phyloP scores from a whole-genome alignment of 2,113 vertebrate genomes.

The Todiramphus saurophagus region DNA sequence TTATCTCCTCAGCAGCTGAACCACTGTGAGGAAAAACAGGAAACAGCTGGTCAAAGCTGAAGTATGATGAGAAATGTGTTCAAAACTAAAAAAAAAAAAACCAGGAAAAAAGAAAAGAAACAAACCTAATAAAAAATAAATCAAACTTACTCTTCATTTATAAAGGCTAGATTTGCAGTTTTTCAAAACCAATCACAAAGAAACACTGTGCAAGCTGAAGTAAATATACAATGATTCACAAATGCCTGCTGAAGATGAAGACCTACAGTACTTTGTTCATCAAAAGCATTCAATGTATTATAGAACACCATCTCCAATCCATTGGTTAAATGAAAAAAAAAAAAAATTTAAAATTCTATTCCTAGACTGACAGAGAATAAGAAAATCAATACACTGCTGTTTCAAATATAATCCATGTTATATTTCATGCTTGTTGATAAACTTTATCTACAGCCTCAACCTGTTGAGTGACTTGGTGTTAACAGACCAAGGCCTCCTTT shows the following conservation, averaged over 20 bases:
- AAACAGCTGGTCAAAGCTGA: conserved; percentile 58
- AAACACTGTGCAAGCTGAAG: not conserved
- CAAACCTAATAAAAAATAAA: not conserved
- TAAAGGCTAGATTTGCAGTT: not conserved
- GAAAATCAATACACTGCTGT: not conserved
- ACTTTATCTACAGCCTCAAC: not conserved
- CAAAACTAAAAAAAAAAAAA: not conserved
- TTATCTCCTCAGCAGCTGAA: conserved; percentile 15
- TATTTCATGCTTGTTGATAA: not conserved
- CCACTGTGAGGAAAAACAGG: conserved; percentile 43
- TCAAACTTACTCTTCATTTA: not conserved
- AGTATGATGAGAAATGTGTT: not conserved
- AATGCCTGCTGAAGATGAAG: not conserved
- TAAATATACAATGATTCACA: not conserved
- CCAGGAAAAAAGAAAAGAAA: not conserved
- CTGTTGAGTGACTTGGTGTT: not conserved
- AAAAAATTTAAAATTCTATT: not conserved
- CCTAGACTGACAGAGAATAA: not conserved
- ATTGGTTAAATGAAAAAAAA: not conserved
- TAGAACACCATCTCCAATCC: not conserved
- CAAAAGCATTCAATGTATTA: not conserved
- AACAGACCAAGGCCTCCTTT: not conserved
- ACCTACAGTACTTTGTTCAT: not conserved
- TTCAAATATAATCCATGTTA: not conserved
- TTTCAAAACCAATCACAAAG: not conserved